Base-by-base conservation (phyloP, 2,797 vertebrate species). In the Poecile montanus region DNA sequence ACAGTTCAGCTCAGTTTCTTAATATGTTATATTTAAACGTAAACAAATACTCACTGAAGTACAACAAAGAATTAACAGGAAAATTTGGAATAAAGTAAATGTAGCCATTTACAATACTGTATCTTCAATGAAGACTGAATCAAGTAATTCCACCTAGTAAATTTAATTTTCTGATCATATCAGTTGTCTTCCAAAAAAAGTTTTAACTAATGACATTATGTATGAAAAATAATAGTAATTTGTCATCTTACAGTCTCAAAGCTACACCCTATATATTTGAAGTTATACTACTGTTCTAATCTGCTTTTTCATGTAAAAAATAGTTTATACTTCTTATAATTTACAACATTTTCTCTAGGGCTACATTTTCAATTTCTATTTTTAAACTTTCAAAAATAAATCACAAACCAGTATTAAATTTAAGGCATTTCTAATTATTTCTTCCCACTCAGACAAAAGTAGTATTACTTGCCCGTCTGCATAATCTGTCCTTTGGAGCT, bases 401-500 rank as follows among this genome's bases (percentile, higher is more conserved):
- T 42, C 51, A 72, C 25, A 73, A 85, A 16, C 44, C 36, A 89
- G 54, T 47, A 66, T 48, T 86, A 57, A 73, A 91, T 76, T 48
- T 22, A 56, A 81, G 21, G 45, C 15, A 36, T 87, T 89, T 94
- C 71, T 36, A 30, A 20, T 76, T 68, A 38, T 77, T 68, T 92
- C 19, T 58, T 63, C n/a, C 51, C 53, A 51, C 34, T 63, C 58
- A 72, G 60, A 65, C 9, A 53, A 53, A 85, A 86, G 42, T 62
- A 68, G 12, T 82, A 42, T 58, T 95, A 97, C 98, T 98, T 96
- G 99, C 99, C 98, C 99, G 97, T 97, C 99, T 98, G 96, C 99
- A 99, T 12, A 99, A 95, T 62, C 99, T 98, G 91, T 99, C 99
- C 98, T 99, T 99, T 5, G 99, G 99, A 45, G 99, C 98, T 97